Percentiles rank a stretch among this genome's conserved stretches.
Conservation (phyloP, 2,113 vertebrate genomes). For the Campylomormyrus tamandua region DNA sequence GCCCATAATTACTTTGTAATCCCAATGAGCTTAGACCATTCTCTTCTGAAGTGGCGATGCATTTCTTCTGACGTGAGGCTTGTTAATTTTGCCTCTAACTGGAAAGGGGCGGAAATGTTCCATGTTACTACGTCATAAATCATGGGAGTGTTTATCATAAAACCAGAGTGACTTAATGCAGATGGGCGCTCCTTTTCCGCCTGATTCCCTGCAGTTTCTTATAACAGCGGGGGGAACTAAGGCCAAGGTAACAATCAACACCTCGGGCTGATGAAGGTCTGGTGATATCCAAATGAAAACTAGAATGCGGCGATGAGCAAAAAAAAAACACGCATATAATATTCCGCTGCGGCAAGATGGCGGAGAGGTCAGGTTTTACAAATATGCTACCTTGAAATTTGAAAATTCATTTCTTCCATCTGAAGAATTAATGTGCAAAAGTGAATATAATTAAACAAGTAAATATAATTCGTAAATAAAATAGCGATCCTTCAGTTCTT, state of each 20-base stretch:
- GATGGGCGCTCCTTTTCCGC: not conserved
- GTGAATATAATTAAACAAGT: not conserved
- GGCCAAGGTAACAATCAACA: not conserved
- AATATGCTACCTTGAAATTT: not conserved
- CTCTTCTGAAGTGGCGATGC: not conserved
- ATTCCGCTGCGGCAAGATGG: not conserved
- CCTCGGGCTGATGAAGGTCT: not conserved
- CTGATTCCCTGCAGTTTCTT: not conserved
- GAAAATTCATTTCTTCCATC: not conserved
- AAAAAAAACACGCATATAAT: not conserved
- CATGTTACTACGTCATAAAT: conserved; percentile 13
- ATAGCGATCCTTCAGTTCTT: not conserved
- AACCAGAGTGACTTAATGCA: not conserved
- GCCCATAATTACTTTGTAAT: conserved; percentile 17
- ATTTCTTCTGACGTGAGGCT: conserved; percentile 3
- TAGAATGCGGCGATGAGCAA: not conserved
- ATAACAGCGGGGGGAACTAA: not conserved
- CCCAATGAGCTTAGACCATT: not conserved
- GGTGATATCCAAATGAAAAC: not conserved
- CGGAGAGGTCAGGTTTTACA: not conserved
- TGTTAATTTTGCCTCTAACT: conserved; percentile 15
- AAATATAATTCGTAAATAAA: not conserved
- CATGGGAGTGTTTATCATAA: conserved; percentile 5
- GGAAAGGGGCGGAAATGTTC: conserved; percentile 6
- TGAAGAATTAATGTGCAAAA: not conserved